Evolutionary conservation across 2,888 invertebrate species (phyloP).

Genomic region (Lamellibrachia columna): DNA sequence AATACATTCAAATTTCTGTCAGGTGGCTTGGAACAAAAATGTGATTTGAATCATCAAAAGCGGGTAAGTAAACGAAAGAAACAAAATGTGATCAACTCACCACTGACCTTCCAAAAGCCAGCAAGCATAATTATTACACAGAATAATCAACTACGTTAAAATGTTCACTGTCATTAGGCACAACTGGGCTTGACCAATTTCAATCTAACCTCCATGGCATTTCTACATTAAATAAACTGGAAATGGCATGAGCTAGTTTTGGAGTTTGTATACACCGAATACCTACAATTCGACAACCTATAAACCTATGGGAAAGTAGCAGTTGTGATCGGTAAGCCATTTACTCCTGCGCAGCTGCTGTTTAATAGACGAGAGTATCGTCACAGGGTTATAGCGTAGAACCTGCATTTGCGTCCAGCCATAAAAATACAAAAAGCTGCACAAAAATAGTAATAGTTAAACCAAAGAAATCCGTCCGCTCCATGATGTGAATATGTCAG

Average conservation of each 20-base stretch:
- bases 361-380: neutral
- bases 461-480: slow-evolving; percentile 3
- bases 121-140: slow-evolving; percentile 6
- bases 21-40: neutral
- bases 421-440: slow-evolving; percentile 13
- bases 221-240: neutral
- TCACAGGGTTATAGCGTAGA: neutral
- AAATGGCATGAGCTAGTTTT: neutral
- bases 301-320: neutral
- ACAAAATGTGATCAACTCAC: neutral
- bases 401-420: neutral
- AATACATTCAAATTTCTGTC: neutral
- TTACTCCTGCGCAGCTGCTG: neutral
- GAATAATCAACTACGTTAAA: slow-evolving; percentile 8
- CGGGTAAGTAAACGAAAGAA: neutral
- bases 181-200: neutral
- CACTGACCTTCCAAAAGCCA: slow-evolving; percentile 11
- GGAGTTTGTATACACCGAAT: neutral
- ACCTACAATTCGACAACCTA: neutral
- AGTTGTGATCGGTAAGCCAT: neutral
- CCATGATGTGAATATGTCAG: neutral
- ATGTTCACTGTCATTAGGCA: neutral
- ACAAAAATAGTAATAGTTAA: slow-evolving; percentile 6
- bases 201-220: neutral
- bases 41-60: slow-evolving; percentile 6